Conservation (phyloP, 2,113 vertebrate genomes). For the Girardinichthys multiradiatus region DNA sequence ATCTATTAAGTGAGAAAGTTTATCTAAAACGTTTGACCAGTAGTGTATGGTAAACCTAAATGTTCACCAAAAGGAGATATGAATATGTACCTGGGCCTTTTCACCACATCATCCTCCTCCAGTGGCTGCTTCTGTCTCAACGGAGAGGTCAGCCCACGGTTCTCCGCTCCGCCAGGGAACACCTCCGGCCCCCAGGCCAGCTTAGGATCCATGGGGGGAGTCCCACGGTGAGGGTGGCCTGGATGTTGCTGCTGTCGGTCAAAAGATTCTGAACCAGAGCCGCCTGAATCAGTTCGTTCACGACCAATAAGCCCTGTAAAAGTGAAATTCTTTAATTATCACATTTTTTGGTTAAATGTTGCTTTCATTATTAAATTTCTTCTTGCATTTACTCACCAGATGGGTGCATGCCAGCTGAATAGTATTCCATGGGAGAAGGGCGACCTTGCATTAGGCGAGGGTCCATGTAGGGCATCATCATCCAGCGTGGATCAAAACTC, state of each 20-base stretch:
- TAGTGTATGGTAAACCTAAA: background rate
- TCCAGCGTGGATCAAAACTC: conserved; percentile 95
- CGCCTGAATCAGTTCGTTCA: conserved; percentile 92
- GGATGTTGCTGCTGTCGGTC: conserved; percentile 86
- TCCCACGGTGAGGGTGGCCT: conserved; percentile 84
- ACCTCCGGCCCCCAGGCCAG: conserved; percentile 89
- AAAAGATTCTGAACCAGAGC: conserved; percentile 90
- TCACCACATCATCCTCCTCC: conserved; percentile 84
- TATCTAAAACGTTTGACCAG: too few relatives aligned
- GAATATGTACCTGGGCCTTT: conserved; percentile 82
- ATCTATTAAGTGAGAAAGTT: too few relatives aligned
- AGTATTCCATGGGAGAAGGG: conserved; percentile 89
- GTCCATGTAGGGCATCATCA: conserved; percentile 95
- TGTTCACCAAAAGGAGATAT: background rate
- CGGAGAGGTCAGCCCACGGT: conserved; percentile 82
- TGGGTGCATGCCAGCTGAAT: conserved; percentile 87
- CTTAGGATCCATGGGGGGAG: conserved; percentile 91
- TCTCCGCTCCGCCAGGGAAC: conserved; percentile 80
- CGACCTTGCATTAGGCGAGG: conserved; percentile 91
- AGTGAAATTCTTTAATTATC: background rate
- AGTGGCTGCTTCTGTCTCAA: conserved; percentile 83
- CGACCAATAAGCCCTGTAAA: conserved; percentile 85
- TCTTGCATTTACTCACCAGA: conserved; percentile 79
- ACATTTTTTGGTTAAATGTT: background rate
- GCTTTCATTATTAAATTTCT: too few relatives aligned